A percentile compares a stretch with the other conserved stretches of the same genome.
These are phyloP conservation scores for Cenopis cana DNA, from an alignment of 2,888 invertebrate species.

Conservation along the genomic window DNA sequence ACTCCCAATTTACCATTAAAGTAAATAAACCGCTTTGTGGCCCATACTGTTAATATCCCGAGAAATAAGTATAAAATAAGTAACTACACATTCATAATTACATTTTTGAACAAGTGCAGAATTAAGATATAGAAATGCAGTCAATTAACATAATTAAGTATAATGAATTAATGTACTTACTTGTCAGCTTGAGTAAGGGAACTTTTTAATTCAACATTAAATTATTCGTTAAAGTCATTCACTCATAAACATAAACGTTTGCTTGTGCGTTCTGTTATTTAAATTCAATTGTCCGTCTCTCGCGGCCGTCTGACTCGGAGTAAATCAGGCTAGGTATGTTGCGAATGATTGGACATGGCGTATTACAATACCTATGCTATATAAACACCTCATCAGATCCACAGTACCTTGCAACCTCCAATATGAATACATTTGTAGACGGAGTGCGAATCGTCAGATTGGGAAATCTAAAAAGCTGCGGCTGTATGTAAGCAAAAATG, in stretches of 20 bases:
- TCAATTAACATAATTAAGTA: neutral
- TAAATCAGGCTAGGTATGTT: slow-evolving; percentile 32
- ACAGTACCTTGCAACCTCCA: neutral
- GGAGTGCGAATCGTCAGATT: neutral
- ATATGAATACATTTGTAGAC: neutral
- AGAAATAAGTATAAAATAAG: neutral
- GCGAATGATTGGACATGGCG: slow-evolving; percentile 36
- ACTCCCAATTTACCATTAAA: neutral
- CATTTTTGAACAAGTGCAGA: too few species aligned
- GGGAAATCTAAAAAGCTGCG: too few species aligned
- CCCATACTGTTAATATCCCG: neutral
- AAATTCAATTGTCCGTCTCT: slow-evolving; percentile 34
- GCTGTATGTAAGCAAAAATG: too few species aligned
- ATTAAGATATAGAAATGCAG: neutral
- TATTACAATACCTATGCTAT: slow-evolving; percentile 16
- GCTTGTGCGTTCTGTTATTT: slow-evolving; percentile 9
- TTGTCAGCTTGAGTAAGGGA: neutral
- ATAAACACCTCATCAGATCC: slow-evolving; percentile 9
- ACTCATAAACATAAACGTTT: slow-evolving; percentile 7
- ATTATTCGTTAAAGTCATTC: neutral
- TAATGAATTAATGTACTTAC: slow-evolving; percentile 4
- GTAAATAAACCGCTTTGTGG: neutral
- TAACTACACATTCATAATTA: neutral
- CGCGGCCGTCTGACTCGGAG: slow-evolving; percentile 26
- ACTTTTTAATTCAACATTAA: slow-evolving; percentile 16